Evolutionary conservation across 1,140 invertebrate genomes (phyloP), one percentile per base, ranked within the genome.

Genomic region (Dermatophagoides farinae): DNA sequence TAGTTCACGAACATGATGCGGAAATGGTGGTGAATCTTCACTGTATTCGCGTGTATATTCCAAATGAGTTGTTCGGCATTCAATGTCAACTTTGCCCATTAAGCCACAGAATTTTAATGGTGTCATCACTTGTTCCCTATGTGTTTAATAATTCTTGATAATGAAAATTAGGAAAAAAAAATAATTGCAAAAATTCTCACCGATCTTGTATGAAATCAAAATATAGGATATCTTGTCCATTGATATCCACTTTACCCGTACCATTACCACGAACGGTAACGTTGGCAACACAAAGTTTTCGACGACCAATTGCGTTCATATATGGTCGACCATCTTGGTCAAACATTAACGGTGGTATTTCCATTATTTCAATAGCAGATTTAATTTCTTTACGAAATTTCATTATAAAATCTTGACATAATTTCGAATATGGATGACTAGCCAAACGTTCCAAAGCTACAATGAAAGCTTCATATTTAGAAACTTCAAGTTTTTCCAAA

Each of bases 101-200:
- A 86, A 77, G 23, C 79, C 78, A 59, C 80, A 79, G 67, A 93
- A 84, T 64, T 85, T 77, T 49, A 97, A 74, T 6, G 91, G 91
- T 70, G 87, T 90, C 62, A 95, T 70, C 18, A 95, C 66, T 79
- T 87, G 75, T 37, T 74, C 67, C 60, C 74, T 74, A n/a, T n/a
- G n/a, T 25, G 23, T 31, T 25, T 23, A 31, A 31, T 31, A 8
- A 31, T 31, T 31, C 8, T 31, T 31, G 8, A 31, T 4, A 31
- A 31, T 59, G 18, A 38, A 66, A 58, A 60, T 60, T 54, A 63
- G 51, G 41, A 60, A 20, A 63, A 55, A 55, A 41, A 20, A 23
- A 50, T 4, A 2, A 31, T 8, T 2, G 31, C 14, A 52, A 40
- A 49, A 14, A 0, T 16, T 20, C 51, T 22, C 86, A 85, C 64